These are phyloP conservation scores for Eristalis arbustorum DNA, from an alignment of 2,888 invertebrate genomes.

Conservation along the genomic window DNA sequence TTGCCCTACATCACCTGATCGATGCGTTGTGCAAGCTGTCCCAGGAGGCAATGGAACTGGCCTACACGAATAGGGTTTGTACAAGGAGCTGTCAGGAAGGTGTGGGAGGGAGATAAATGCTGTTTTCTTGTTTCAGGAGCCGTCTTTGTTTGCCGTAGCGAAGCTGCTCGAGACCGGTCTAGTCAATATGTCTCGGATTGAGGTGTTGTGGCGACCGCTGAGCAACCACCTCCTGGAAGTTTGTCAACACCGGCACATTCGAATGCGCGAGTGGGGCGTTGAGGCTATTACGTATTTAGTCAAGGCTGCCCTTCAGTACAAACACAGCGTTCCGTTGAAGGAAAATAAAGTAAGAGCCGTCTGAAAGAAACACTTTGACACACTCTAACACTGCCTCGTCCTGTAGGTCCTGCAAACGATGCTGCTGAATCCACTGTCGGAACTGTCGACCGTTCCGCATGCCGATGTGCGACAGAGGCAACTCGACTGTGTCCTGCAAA, in stretches of 20 bases:
- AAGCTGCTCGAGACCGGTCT: constrained; percentile 98
- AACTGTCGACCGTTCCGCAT: constrained; percentile 93
- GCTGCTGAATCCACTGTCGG: constrained; percentile 93
- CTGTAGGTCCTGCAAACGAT: constrained; percentile 89
- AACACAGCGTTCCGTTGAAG: constrained; percentile 90
- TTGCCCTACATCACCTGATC: constrained; percentile 96
- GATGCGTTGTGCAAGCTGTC: constrained; percentile 97
- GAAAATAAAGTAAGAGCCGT: constrained; percentile 87
- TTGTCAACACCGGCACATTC: constrained; percentile 95
- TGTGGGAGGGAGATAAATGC: not conserved
- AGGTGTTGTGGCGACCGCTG: constrained; percentile 96
- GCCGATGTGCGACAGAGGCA: constrained; percentile 97
- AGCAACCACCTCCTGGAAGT: constrained; percentile 98
- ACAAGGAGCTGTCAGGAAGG: constrained; percentile 62
- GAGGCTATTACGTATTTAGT: constrained; percentile 97
- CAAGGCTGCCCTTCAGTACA: constrained; percentile 93
- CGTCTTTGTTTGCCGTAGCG: constrained; percentile 97
- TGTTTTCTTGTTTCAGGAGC: constrained; percentile 84
- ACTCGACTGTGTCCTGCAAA: constrained; percentile 95
- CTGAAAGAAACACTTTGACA: too few relatives aligned
- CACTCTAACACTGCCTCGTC: not conserved
- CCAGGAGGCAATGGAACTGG: constrained; percentile 97
- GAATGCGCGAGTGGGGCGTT: constrained; percentile 98
- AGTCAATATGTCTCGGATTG: constrained; percentile 95
- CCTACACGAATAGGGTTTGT: constrained; percentile 93